A percentile compares a stretch with the other conserved stretches of the same genome.
phyloP scores from a whole-genome alignment of 2,113 vertebrate genomes.

The Erythrolamprus reginae region DNA sequence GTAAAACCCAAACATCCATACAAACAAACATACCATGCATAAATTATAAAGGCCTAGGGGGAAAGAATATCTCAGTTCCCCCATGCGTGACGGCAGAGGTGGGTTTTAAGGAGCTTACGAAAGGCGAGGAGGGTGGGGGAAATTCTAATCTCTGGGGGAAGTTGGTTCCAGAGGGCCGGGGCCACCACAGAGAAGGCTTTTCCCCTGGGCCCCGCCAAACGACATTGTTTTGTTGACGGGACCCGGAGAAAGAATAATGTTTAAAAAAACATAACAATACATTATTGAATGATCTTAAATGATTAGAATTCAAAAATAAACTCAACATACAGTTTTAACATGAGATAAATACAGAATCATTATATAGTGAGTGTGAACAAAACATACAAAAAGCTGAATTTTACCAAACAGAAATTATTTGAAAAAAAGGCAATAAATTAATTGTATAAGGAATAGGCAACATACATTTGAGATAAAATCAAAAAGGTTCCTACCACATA shows the following conservation, averaged over 20 bases:
- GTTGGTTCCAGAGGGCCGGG: too few species aligned
- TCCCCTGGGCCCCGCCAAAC: too few species aligned
- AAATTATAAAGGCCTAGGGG: too few species aligned
- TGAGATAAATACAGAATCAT: neutral
- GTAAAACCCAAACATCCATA: too few species aligned
- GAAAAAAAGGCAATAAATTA: neutral
- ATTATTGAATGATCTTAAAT: neutral
- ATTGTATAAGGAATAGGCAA: neutral
- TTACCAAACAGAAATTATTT: neutral
- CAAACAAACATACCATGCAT: too few species aligned
- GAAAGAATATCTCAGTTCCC: too few species aligned
- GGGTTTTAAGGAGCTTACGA: too few species aligned
- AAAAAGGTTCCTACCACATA: neutral
- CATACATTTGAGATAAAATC: neutral
- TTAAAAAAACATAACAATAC: neutral
- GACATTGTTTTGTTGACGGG: too few species aligned
- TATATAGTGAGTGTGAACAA: neutral
- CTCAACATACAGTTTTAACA: neutral
- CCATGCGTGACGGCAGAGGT: too few species aligned
- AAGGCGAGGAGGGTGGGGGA: too few species aligned
- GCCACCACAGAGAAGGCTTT: too few species aligned
- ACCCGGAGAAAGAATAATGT: neutral
- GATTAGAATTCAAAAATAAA: neutral
- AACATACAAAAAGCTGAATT: neutral
- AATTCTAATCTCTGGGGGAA: too few species aligned